Base-by-base conservation (phyloP, 2,888 invertebrate genomes). In the Stramonita haemastoma region DNA sequence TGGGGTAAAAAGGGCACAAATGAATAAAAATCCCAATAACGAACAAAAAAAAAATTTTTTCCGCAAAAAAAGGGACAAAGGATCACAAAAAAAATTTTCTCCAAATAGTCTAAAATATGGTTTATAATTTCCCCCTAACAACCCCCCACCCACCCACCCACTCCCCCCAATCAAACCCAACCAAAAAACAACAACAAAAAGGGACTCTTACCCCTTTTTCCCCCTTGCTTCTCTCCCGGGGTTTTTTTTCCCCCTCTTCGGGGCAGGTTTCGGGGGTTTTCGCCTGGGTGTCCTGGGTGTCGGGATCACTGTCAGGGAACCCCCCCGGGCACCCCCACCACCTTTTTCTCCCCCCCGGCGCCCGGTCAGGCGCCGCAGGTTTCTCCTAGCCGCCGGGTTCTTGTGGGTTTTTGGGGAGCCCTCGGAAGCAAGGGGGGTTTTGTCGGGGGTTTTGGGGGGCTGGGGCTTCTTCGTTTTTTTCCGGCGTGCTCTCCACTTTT, bases 281-380 rank as follows among this genome's bases (percentile, higher is more conserved):
- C 96, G 90, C 92, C n/a, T 91, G 92, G 70, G 90, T 91, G 90
- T 90, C 91, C n/a, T 83, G 89, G 66, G 89, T 88, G 0, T 93
- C 95, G 22, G 94, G 94, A 89, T 94, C 95, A 60, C 94, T 94
- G 88, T 94, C 94, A 77, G 93, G 92, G 32, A 93, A 93, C n/a
- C 87, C 92, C 93, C 22, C 11, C n/a, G 2, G 73, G n/a, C 79
- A 8, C 79, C 79, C 34, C 34, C 84, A 92, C 11, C 79, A 34
- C 34, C 32, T n/a, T n/a, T n/a, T 34, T 34, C 79, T 34, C 79
- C 15, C 13, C 32, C 34, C 17, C 79, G 17, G 11, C 34, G 17
- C 17, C 34, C 13, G 34, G 13, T 79, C 22, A 17, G 79, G 2
- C 32, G 79, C 66, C 17, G 17, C 46, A 46, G 79, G 15, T 17